phyloP scores from a whole-genome alignment of 2,113 vertebrate genomes.

The Solea senegalensis region DNA sequence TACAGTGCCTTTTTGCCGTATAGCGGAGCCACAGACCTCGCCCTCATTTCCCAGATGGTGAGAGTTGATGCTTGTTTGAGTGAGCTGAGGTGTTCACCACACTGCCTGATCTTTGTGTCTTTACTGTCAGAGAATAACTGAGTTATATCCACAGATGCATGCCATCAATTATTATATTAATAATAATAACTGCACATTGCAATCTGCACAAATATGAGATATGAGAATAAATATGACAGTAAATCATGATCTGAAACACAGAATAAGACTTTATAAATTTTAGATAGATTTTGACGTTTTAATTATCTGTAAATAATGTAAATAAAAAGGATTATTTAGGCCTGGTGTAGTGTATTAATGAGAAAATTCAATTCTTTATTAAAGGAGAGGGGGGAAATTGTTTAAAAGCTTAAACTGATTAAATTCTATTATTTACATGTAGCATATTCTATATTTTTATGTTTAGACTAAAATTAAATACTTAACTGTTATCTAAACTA shows the following conservation, averaged over 20 bases:
- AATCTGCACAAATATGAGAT: too few relatives aligned
- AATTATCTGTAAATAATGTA: not conserved
- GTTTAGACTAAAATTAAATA: too few relatives aligned
- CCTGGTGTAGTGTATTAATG: not conserved
- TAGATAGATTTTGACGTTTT: not conserved
- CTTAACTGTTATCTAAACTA: too few relatives aligned
- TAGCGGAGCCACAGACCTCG: conserved; percentile 89
- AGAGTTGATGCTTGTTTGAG: conserved; percentile 63
- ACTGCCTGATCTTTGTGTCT: not conserved
- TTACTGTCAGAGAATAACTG: not conserved
- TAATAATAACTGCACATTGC: too few relatives aligned
- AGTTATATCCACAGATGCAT: too few relatives aligned
- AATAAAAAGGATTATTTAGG: not conserved
- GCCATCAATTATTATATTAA: not conserved
- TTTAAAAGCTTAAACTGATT: too few relatives aligned
- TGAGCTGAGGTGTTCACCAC: conserved; percentile 13
- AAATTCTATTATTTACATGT: too few relatives aligned
- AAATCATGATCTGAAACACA: not conserved
- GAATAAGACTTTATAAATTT: not conserved
- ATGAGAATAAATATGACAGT: too few relatives aligned
- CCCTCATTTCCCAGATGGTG: conserved; percentile 97
- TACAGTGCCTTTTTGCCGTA: conserved; percentile 97
- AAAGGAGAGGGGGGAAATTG: too few relatives aligned
- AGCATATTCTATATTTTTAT: too few relatives aligned
- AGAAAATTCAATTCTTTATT: too few relatives aligned